Evolutionary conservation across 35 echinoderm and acorn worm species (phyloP).

Genomic region (Ptychodera flava): DNA sequence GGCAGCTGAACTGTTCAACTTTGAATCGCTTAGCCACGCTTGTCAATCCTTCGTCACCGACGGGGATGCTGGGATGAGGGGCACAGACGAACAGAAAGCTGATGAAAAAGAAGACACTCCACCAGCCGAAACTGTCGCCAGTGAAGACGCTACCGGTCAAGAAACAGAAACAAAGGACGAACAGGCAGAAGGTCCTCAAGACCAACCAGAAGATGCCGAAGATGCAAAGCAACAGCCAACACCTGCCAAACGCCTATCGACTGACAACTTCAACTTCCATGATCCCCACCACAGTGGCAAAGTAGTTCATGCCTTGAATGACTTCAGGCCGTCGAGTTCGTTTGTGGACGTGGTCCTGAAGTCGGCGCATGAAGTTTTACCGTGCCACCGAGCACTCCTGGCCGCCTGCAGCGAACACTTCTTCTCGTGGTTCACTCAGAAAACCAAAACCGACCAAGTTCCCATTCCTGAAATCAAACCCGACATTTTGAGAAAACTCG

Average conservation of each 20-base stretch:
- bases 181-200: constrained; percentile 84
- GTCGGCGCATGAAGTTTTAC: not conserved
- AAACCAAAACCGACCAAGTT: constrained; percentile 9
- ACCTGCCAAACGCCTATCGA: too few species aligned
- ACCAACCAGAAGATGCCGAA: constrained; percentile 81
- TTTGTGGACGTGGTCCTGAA: not conserved
- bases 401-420: not conserved
- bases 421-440: not conserved
- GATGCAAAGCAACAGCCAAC: too few species aligned
- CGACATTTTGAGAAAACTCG: constrained; percentile 43
- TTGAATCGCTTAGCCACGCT: not conserved
- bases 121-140: not conserved
- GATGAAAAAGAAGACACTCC: not conserved
- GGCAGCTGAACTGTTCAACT: not conserved
- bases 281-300: not conserved
- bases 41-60: not conserved
- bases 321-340: not conserved
- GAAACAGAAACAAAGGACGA: not conserved
- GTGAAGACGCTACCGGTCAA: not conserved
- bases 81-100: not conserved
- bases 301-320: not conserved
- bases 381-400: not conserved
- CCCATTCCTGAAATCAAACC: constrained; percentile 76
- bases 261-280: not conserved
- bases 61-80: not conserved